Evolutionary conservation across 2,113 vertebrate species (phyloP).

Genomic region (Nerophis ophidion): DNA sequence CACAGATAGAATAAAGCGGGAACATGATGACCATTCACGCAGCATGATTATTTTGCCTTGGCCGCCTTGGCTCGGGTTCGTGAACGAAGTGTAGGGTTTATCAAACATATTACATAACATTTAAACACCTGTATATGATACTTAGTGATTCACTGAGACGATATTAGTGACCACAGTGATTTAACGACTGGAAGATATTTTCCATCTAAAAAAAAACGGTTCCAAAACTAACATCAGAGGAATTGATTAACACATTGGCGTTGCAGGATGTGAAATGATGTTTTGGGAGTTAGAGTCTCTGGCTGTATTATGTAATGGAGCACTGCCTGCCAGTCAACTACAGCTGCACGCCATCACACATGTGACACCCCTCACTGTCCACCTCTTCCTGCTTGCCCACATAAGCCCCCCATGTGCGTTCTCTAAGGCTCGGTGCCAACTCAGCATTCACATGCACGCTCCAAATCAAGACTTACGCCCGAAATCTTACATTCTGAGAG

Average conservation of each 20-base stretch:
- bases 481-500: neutral
- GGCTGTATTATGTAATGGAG: neutral
- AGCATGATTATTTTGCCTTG: neutral
- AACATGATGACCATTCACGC: neutral
- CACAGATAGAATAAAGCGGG: conserved; percentile 5
- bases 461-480: neutral
- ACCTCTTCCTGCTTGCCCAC: neutral
- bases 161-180: neutral
- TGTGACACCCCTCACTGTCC: neutral
- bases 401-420: neutral
- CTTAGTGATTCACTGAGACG: neutral
- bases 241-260: neutral
- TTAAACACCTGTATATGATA: too few species aligned
- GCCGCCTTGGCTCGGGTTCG: neutral
- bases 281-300: neutral
- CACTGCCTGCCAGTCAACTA: neutral
- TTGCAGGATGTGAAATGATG: neutral
- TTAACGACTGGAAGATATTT: neutral
- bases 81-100: neutral
- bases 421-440: neutral
- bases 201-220: neutral
- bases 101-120: neutral
- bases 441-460: neutral
- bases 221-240: neutral
- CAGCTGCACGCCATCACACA: conserved; percentile 8